Conservation (phyloP, 2,888 invertebrate genomes). For the Sepioteuthis lessoniana region DNA sequence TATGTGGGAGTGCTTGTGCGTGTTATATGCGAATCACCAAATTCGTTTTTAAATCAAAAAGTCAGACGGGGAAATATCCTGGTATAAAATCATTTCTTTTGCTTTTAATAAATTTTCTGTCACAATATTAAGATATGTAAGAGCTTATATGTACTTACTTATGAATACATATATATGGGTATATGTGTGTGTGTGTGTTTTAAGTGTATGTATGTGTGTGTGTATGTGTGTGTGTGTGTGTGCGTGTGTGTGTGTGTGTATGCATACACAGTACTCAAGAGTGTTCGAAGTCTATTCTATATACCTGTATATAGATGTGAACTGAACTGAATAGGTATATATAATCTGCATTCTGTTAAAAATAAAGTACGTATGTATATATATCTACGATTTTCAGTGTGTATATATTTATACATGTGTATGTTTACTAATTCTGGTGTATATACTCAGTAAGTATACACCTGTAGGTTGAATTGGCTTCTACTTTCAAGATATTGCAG, state of each 20-base stretch:
- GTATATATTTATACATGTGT: slow-evolving; percentile 33
- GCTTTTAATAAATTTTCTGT: background rate
- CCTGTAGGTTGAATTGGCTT: background rate
- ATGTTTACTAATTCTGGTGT: background rate
- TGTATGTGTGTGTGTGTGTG: too few relatives aligned
- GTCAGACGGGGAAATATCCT: background rate
- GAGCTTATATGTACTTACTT: too few relatives aligned
- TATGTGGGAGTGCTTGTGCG: too few relatives aligned
- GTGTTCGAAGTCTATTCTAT: background rate
- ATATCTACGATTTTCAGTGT: slow-evolving; percentile 23
- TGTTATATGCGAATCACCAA: background rate
- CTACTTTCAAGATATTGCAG: background rate
- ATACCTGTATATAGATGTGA: background rate
- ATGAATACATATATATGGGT: too few relatives aligned
- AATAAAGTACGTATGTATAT: slow-evolving; percentile 15
- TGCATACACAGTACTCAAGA: background rate
- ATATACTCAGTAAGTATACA: background rate
- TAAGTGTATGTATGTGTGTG: too few relatives aligned
- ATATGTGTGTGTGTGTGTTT: too few relatives aligned
- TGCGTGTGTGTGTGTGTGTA: background rate
- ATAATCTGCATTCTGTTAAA: background rate
- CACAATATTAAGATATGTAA: too few relatives aligned
- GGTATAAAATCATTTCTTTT: background rate
- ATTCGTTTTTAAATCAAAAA: background rate
- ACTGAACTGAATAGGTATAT: slow-evolving; percentile 14